phyloP scores from a whole-genome alignment of 2,797 vertebrate species.

The Simalia tracyae region DNA sequence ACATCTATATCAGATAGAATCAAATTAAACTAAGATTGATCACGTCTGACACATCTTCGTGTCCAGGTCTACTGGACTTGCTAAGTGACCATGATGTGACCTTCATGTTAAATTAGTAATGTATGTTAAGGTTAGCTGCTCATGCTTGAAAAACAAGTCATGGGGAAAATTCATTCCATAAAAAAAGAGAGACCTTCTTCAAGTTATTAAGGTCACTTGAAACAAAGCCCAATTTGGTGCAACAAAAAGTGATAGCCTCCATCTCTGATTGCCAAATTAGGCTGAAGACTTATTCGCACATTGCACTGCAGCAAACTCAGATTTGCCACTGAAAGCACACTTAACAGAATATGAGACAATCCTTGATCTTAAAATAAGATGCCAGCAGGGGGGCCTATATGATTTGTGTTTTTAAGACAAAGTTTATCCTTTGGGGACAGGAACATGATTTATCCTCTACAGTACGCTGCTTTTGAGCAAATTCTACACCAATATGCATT shows the following conservation, averaged over 20 bases:
- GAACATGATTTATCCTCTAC: neutral
- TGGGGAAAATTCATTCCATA: neutral
- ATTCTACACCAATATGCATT: neutral
- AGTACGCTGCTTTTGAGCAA: neutral
- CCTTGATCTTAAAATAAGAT: neutral
- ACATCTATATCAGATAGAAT: neutral
- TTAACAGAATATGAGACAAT: neutral
- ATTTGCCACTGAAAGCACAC: neutral
- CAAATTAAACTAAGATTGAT: neutral
- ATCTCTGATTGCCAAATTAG: neutral
- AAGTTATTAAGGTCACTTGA: conserved; percentile 13
- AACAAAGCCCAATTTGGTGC: neutral
- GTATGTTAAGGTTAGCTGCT: neutral
- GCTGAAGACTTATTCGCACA: neutral
- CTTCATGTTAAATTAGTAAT: neutral
- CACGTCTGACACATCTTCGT: neutral
- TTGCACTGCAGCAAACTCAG: neutral
- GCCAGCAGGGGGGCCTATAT: neutral
- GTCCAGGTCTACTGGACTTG: neutral
- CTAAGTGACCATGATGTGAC: neutral
- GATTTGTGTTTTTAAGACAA: neutral
- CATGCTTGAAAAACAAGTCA: neutral
- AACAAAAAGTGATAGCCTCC: neutral
- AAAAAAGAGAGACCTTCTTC: neutral
- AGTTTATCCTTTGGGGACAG: neutral